Conservation (phyloP, 2,113 vertebrate genomes). For the Syngnathus floridae region DNA sequence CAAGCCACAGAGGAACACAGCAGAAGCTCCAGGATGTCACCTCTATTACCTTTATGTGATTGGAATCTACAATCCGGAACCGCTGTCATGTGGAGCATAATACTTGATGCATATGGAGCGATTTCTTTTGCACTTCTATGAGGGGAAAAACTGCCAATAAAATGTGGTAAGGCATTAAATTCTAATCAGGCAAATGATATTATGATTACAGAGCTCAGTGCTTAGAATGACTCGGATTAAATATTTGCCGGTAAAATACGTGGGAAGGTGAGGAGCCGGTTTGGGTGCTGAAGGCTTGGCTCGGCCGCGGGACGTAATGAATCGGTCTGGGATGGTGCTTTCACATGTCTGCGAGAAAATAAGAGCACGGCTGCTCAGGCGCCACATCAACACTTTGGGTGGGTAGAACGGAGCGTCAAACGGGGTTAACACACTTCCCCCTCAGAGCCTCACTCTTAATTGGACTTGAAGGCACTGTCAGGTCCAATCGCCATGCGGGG, state of each 20-base stretch:
- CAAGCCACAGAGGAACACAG: conserved; percentile 36
- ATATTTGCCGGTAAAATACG: neutral
- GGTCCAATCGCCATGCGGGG: conserved; percentile 62
- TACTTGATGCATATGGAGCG: conserved; percentile 12
- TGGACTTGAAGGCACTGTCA: conserved; percentile 73
- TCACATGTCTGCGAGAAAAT: conserved; percentile 42
- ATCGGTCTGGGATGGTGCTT: conserved; percentile 46
- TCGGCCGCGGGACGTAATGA: conserved; percentile 39
- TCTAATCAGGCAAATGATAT: conserved; percentile 12
- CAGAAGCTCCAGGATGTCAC: conserved; percentile 41
- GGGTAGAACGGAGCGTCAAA: conserved; percentile 45
- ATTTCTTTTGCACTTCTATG: conserved; percentile 5
- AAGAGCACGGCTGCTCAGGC: conserved; percentile 37
- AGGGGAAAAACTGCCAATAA: conserved; percentile 11
- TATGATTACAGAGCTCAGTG: conserved; percentile 7
- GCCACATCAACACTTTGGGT: conserved; percentile 53
- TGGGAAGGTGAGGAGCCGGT: neutral
- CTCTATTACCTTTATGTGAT: conserved; percentile 53
- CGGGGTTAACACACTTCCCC: conserved; percentile 60
- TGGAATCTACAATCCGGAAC: conserved; percentile 33
- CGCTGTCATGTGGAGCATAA: conserved; percentile 10
- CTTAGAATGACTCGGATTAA: conserved; percentile 9
- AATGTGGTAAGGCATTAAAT: conserved; percentile 5
- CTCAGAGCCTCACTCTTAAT: conserved; percentile 64
- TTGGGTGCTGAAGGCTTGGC: conserved; percentile 22